Evolutionary conservation across 2,888 invertebrate species (phyloP), one percentile per base, ranked within the genome.

Genomic region (Orchesellides sinensis): DNA sequence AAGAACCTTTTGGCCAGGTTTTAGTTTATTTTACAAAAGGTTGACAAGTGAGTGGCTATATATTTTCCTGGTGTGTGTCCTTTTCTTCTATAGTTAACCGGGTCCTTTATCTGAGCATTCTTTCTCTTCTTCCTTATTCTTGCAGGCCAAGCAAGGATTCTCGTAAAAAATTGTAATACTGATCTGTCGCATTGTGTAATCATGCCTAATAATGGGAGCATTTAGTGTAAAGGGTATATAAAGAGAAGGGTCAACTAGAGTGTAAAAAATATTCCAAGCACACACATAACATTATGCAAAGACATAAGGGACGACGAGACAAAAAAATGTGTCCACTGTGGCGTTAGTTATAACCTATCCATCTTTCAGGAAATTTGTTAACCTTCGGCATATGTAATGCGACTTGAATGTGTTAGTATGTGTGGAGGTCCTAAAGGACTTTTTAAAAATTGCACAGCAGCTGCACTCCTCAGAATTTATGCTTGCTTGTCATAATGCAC

Each of bases 291-390:
- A n/a, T n/a, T n/a, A n/a, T n/a, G n/a, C n/a, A n/a, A n/a, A n/a
- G n/a, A n/a, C n/a, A n/a, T n/a, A n/a, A n/a, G n/a, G n/a, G n/a
- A n/a, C n/a, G n/a, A n/a, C n/a, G n/a, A n/a, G n/a, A n/a, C n/a
- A n/a, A 8, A 8, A 35, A 8, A 35, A 35, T 35, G 35, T 35
- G 12, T 35, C 12, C 12, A 35, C 6, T 35, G 12, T 35, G n/a
- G 49, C 8, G 49, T 10, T 10, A 49, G n/a, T 5, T 54, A 14
- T 47, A 47, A 4, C 32, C 59, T 47, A 49, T 65, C 63, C 23
- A 10, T 80, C 78, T 80, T 80, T 80, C 79, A 80, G 79, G 79
- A 80, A 80, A 80, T 80, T 80, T 80, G 79, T 80, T 80, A 79
- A 79, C 78, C 78, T 79, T 79, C 63, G 61, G 45, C 68, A 40